Evolutionary conservation across 2,888 invertebrate species (phyloP).

Genomic region (Mactromeris polynyma): DNA sequence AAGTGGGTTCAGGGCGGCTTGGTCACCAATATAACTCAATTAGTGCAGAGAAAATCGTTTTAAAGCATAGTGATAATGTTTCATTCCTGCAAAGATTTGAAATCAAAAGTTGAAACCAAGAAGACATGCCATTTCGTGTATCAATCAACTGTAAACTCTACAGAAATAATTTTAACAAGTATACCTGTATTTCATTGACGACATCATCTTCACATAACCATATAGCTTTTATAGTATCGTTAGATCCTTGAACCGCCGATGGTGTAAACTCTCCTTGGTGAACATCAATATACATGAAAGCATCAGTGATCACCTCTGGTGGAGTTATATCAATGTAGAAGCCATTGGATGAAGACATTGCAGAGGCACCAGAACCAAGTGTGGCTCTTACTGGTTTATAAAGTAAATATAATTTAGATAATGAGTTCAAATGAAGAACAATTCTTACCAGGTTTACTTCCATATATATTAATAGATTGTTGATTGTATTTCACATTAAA

Average conservation of each 20-base stretch:
- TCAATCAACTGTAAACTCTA: too few relatives aligned
- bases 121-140: too few relatives aligned
- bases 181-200: conserved; percentile 74
- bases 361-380: conserved; percentile 72
- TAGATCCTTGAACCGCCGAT: conserved; percentile 68
- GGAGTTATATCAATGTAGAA: conserved; percentile 75
- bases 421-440: too few relatives aligned
- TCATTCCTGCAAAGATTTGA: too few relatives aligned
- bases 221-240: conserved; percentile 73
- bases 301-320: conserved; percentile 65
- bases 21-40: too few relatives aligned
- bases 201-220: conserved; percentile 74
- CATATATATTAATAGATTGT: too few relatives aligned
- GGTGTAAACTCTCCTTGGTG: conserved; percentile 75
- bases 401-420: not conserved
- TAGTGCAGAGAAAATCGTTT: too few relatives aligned
- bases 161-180: not conserved
- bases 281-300: conserved; percentile 73
- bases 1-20: too few relatives aligned
- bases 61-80: too few relatives aligned
- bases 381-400: conserved; percentile 72
- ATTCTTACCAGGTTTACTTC: too few relatives aligned
- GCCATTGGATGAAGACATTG: conserved; percentile 69
- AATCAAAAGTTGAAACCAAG: too few relatives aligned
- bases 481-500: too few relatives aligned